Base-by-base conservation (phyloP, 2,797 vertebrate genomes). In the Sphaeramia orbicularis region DNA sequence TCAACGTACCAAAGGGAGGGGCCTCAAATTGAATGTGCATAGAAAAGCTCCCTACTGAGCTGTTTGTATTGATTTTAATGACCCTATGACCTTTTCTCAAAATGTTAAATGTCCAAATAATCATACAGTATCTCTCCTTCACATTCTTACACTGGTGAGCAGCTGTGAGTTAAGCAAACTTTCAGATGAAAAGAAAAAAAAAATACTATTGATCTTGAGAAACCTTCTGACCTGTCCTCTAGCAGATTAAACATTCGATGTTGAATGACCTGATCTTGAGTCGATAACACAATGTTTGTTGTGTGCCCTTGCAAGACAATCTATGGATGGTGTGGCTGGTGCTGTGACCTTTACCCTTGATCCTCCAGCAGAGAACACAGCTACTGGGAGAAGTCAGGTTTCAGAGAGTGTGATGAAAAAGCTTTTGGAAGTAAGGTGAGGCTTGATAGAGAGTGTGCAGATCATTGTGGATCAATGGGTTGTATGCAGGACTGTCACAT, bases 191-290 rank as follows among this genome's bases (percentile, higher is more conserved):
- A n/a, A n/a, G n/a, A n/a, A 38, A 16, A 19, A 12, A 30, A 47
- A 38, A 13, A n/a, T 36, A 8, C 3, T 36, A 81, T 83, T 55
- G 77, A 81, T 74, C 53, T 7, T 8, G 6, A n/a, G 69, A 6
- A 44, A 78, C 67, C 52, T n/a, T 0, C 14, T 49, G 61, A 68
- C 80, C 37, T 70, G 50, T 59, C 5, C 50, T 56, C 57, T 8
- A 37, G 44, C 21, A 37, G 43, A 61, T 1, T 54, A 9, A 44
- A 10, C 52, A 53, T 58, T 64, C 57, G 40, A 80, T 57, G 52
- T 37, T 41, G 40, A 71, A 60, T 42, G 63, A 71, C 56, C 61
- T 43, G 54, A 55, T 51, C 55, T 45, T 16, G 7, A 7, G 53
- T 83, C 77, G 56, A 69, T 81, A 60, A 42, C 35, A 11, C 43